phyloP scores from a whole-genome alignment of 2,888 invertebrate genomes.

The Alloscopus bannaensis region DNA sequence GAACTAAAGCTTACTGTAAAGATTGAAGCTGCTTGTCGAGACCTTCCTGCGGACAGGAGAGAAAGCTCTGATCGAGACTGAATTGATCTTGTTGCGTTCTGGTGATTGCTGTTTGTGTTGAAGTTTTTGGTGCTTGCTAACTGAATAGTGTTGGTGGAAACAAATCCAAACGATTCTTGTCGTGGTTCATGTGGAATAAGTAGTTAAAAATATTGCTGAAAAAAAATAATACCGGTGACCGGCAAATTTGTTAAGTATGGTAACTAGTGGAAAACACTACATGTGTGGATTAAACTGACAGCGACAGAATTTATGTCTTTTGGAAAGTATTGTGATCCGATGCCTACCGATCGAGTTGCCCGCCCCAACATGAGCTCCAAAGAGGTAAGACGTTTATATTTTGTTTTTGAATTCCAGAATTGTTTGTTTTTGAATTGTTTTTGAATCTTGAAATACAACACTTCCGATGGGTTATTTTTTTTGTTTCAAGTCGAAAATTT shows the following conservation, averaged over 20 bases:
- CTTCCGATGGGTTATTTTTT: no score
- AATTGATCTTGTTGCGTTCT: no score
- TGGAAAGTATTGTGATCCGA: conserved; percentile 53
- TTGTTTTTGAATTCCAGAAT: background rate
- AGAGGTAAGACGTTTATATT: conserved; percentile 73
- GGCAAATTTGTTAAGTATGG: conserved; percentile 15
- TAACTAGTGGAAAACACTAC: conserved; percentile 7
- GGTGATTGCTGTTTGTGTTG: no score
- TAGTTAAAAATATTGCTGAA: conserved; percentile 7
- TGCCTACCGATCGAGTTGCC: conserved; percentile 70
- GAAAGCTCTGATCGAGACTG: no score
- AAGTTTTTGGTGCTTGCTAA: no score
- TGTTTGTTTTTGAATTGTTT: background rate
- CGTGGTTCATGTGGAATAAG: conserved; percentile 2
- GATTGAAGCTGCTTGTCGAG: no score
- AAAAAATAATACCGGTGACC: conserved; percentile 9
- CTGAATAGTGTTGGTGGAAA: no score
- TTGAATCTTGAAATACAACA: no score
- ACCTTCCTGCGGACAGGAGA: no score
- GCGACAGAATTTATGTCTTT: conserved; percentile 52
- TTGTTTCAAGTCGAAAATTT: no score
- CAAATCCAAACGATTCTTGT: no score
- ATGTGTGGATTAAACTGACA: conserved; percentile 33
- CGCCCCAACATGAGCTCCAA: conserved; percentile 73
- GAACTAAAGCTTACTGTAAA: no score